Base-by-base conservation (phyloP, 2,797 vertebrate genomes). In the Pangasius krempfi region DNA sequence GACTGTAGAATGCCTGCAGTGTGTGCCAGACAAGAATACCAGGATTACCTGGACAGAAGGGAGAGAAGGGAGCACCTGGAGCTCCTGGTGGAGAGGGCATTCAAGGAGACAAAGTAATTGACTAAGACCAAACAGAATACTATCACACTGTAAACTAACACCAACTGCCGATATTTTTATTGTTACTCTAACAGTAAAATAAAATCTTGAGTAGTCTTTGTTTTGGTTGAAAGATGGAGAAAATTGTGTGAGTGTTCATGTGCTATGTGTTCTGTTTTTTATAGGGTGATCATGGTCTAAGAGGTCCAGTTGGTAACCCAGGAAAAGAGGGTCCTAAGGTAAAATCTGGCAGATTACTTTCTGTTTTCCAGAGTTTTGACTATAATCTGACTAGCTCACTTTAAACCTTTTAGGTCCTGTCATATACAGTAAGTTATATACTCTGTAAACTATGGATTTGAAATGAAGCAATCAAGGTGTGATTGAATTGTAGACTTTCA, bases 321-420 rank as follows among this genome's bases (percentile, higher is more conserved):
- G 99, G 99, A 8, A 98, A 97, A 95, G 99, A 99, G 92, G 99
- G 99, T 56, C 97, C 97, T 88, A 99, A 99, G 96, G 99, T 99
- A 96, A 93, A 50, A 13, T 0, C 0, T 37, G 33, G 52, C 27
- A 66, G 4, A 27, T 70, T 52, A 30, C 6, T 80, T 30, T 44
- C 4, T 37, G 18, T 75, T 76, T 33, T 16, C 40, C 20, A 64
- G 20, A 54, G 40, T 47, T 85, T 54, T 44, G 12, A 68, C 16
- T 56, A 2, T 27, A 33, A 4, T 79, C 18, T 56, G 20, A 40
- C 20, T 37, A 22, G 18, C 18, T 66, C 14, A 79, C 12, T 27
- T 22, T 58, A 58, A 58, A 52, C 50, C 50, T 52, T 52, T 52
- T 52, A 52, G 40, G 50, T 52, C 50, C 50, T 52, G 50, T 9